Percentiles rank a stretch among this genome's conserved stretches.
Conservation (phyloP, 2,797 vertebrate species). For the Yasuhikotakia modesta region DNA sequence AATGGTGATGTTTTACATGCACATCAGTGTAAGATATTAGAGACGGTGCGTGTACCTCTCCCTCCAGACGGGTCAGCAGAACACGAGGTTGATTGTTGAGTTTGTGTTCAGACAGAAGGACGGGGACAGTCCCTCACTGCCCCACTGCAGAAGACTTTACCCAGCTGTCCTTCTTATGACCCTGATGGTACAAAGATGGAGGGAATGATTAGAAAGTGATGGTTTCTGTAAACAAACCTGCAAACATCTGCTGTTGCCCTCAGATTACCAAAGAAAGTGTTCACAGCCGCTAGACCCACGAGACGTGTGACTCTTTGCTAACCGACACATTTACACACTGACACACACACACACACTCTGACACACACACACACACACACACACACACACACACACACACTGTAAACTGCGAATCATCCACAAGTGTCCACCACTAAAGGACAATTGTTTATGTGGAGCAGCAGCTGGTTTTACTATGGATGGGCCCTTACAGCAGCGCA, state of each 20-base stretch:
- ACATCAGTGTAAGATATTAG: no score
- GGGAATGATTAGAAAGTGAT: not conserved
- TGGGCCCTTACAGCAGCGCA: conserved; percentile 88
- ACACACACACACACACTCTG: no score
- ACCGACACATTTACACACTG: conserved; percentile 59
- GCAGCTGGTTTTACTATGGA: conserved; percentile 73
- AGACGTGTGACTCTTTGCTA: conserved; percentile 58
- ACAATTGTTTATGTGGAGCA: conserved; percentile 35
- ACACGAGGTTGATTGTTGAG: conserved; percentile 84
- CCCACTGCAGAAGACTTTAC: conserved; percentile 82
- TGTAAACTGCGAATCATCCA: conserved; percentile 57
- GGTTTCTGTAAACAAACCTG: not conserved
- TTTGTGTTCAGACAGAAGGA: conserved; percentile 88
- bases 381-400: conserved; percentile 59
- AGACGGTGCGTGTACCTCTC: conserved; percentile 79
- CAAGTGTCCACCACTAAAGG: conserved; percentile 58
- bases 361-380: conserved; percentile 59
- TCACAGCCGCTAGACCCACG: conserved; percentile 65
- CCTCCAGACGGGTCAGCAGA: conserved; percentile 87
- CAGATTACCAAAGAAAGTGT: conserved; percentile 77
- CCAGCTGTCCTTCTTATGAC: conserved; percentile 81
- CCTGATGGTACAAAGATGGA: conserved; percentile 68
- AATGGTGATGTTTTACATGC: not conserved
- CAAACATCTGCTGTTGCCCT: conserved; percentile 62
- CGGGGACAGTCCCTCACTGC: conserved; percentile 84